Conservation (phyloP, 2,888 invertebrate species). For the Meiosimyza decipiens region DNA sequence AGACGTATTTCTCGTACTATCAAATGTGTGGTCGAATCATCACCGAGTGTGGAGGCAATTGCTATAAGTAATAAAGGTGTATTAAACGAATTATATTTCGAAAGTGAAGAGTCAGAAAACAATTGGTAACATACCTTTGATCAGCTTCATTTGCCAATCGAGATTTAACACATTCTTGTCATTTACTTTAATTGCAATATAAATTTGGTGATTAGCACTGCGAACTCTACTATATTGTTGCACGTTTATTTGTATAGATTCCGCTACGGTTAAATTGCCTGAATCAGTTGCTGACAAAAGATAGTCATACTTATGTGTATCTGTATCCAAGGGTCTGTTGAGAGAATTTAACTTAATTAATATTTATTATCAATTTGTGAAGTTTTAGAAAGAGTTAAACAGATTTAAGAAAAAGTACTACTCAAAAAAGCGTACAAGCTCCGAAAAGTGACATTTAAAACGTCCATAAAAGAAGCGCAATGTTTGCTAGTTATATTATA, state of each 20-base stretch:
- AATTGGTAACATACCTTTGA: slow-evolving; percentile 67
- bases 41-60: slow-evolving; percentile 67
- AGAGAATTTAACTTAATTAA: background rate
- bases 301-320: slow-evolving; percentile 85
- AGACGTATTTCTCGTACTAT: slow-evolving; percentile 65
- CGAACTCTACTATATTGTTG: slow-evolving; percentile 84
- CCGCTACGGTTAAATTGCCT: slow-evolving; percentile 77
- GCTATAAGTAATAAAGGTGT: slow-evolving; percentile 47
- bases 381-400: background rate
- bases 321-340: slow-evolving; percentile 81
- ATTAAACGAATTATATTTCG: background rate
- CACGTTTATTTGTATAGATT: slow-evolving; percentile 80
- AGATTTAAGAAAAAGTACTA: background rate
- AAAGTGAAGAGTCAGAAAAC: background rate
- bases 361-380: background rate
- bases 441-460: too few species aligned
- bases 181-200: slow-evolving; percentile 75
- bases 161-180: slow-evolving; percentile 75
- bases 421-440: too few species aligned
- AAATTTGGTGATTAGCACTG: slow-evolving; percentile 85
- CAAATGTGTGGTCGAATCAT: slow-evolving; percentile 58
- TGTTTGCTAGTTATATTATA: too few species aligned
- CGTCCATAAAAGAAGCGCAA: too few species aligned
- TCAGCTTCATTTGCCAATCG: slow-evolving; percentile 81
- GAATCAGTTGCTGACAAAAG: slow-evolving; percentile 84